phyloP scores from a whole-genome alignment of 2,113 vertebrate species.

The Halichoerus grypus region DNA sequence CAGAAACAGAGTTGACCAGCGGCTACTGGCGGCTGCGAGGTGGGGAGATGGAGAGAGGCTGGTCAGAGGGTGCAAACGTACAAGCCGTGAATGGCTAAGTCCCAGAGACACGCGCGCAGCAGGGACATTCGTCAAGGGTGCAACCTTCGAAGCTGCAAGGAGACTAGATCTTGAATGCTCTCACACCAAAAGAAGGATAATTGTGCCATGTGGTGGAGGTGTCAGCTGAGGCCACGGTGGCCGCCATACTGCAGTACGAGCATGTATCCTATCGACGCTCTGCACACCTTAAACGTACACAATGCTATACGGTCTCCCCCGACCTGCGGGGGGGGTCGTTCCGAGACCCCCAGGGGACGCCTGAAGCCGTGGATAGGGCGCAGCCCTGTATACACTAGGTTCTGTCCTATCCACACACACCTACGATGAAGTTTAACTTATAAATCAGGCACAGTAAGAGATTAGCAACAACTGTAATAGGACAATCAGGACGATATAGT shows the following conservation, averaged over 20 bases:
- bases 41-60: background rate
- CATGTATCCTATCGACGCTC: fast-evolving
- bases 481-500: background rate
- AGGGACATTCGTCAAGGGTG: background rate
- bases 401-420: background rate
- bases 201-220: fast-evolving
- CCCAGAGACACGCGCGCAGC: too few species aligned
- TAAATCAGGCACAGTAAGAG: too few species aligned
- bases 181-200: background rate
- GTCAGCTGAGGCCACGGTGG: fast-evolving
- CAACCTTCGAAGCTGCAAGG: too few species aligned
- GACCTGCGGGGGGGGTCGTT: fast-evolving
- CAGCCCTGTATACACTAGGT: background rate
- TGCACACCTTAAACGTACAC: background rate
- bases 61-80: too few species aligned
- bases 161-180: background rate
- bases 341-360: background rate
- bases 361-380: background rate
- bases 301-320: background rate
- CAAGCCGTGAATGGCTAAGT: background rate
- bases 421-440: background rate
- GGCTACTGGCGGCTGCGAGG: background rate
- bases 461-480: background rate
- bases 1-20: background rate
- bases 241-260: fast-evolving